Evolutionary conservation across 2,797 vertebrate genomes (phyloP).

Genomic region (Onychomys arenicola): DNA sequence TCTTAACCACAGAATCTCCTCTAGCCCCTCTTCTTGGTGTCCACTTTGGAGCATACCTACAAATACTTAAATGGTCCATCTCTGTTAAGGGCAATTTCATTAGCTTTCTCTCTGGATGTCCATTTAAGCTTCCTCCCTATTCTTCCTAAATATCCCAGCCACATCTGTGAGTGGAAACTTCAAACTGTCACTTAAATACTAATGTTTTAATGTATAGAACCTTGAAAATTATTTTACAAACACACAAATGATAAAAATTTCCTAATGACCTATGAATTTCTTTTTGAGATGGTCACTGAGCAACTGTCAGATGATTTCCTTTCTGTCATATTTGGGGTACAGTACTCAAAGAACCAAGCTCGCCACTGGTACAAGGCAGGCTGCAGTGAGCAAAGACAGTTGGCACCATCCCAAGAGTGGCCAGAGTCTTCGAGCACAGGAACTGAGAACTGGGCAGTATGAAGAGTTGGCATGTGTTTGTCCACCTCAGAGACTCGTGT

Average conservation of each 20-base stretch:
- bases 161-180: neutral
- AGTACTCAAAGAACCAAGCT: neutral
- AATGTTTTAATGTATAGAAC: neutral
- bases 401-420: neutral
- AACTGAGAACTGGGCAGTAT: neutral
- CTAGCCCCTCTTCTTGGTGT: neutral
- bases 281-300: neutral
- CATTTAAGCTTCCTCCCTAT: neutral
- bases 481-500: neutral
- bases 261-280: neutral
- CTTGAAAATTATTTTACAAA: slow-evolving; percentile 45
- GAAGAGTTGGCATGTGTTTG: neutral
- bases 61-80: neutral
- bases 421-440: neutral
- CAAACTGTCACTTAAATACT: neutral
- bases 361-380: neutral
- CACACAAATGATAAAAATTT: slow-evolving; percentile 40
- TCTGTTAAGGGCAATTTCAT: neutral
- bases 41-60: neutral
- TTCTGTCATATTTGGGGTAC: neutral
- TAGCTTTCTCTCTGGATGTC: neutral
- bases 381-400: neutral
- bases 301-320: neutral
- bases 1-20: neutral
- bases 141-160: neutral